These are phyloP conservation scores for Dolichomitus sp. DNA, from an alignment of 2,888 invertebrate species.

Conservation along the genomic window DNA sequence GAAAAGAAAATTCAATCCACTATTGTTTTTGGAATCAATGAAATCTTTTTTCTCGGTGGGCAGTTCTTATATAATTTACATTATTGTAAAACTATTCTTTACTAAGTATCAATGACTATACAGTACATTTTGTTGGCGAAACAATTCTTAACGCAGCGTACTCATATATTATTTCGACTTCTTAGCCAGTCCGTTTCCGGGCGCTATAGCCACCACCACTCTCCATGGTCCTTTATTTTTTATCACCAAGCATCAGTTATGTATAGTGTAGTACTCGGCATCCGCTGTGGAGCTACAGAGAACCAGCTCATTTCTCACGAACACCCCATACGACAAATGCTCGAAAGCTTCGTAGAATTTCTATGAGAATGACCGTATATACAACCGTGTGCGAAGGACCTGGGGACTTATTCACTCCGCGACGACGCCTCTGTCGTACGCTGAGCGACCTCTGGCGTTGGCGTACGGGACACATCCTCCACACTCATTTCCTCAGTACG, in stretches of 20 bases:
- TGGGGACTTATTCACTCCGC: constrained; percentile 37
- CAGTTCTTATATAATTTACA: background rate
- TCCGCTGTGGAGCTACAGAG: background rate
- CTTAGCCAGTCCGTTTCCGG: constrained; percentile 18
- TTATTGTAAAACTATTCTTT: background rate
- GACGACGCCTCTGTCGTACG: constrained; percentile 14
- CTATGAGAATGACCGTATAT: constrained; percentile 72
- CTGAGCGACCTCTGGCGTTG: background rate
- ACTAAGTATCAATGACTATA: background rate
- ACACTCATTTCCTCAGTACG: constrained; percentile 64
- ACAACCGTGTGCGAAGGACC: constrained; percentile 24
- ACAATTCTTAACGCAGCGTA: background rate
- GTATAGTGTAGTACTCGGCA: constrained; percentile 58
- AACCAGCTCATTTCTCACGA: constrained; percentile 69
- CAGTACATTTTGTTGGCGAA: background rate
- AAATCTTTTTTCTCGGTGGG: too few relatives aligned
- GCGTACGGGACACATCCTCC: constrained; percentile 29
- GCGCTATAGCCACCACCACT: constrained; percentile 44
- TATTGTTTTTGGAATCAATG: too few relatives aligned
- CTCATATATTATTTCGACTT: constrained; percentile 50
- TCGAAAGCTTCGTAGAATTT: constrained; percentile 75
- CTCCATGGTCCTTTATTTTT: constrained; percentile 63
- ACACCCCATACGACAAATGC: constrained; percentile 70
- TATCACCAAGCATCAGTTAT: constrained; percentile 75
- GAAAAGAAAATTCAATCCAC: too few relatives aligned